Conservation (phyloP, 1,140 invertebrate genomes). For the Ctenoplectra terminalis region DNA sequence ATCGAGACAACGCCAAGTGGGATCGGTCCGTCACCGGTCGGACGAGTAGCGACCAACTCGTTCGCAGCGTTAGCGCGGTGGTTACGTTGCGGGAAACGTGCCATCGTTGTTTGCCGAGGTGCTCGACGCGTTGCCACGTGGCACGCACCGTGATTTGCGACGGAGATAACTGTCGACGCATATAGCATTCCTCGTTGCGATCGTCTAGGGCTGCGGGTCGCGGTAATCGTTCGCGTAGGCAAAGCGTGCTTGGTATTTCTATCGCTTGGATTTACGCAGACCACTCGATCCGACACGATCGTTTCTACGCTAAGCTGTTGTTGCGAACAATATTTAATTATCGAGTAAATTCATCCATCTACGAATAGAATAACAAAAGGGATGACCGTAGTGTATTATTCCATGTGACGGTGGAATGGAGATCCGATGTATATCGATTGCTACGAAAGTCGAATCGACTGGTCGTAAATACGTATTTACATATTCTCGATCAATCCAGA, state of each 20-base stretch:
- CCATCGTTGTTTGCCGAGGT: background rate
- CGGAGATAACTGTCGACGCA: conserved; percentile 9
- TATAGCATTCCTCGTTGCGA: background rate
- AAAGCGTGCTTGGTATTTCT: too few relatives aligned
- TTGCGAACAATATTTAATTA: background rate
- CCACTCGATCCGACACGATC: background rate
- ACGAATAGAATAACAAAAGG: too few relatives aligned
- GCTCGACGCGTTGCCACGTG: conserved; percentile 34
- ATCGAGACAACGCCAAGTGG: conserved; percentile 1
- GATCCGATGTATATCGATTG: too few relatives aligned
- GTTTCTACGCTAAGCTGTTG: background rate
- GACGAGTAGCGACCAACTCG: background rate
- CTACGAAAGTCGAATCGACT: background rate
- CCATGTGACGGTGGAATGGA: too few relatives aligned
- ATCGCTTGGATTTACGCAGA: background rate
- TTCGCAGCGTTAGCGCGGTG: background rate
- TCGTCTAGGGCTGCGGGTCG: background rate
- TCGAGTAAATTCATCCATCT: background rate
- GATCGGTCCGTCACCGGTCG: background rate
- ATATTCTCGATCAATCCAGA: conserved; percentile 14
- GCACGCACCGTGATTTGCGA: conserved; percentile 21
- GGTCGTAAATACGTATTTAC: conserved; percentile 18
- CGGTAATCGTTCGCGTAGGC: background rate
- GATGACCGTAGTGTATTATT: too few relatives aligned
- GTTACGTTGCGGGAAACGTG: background rate